Conservation (phyloP, 2,888 invertebrate genomes). For the Drosophila koepferae region DNA sequence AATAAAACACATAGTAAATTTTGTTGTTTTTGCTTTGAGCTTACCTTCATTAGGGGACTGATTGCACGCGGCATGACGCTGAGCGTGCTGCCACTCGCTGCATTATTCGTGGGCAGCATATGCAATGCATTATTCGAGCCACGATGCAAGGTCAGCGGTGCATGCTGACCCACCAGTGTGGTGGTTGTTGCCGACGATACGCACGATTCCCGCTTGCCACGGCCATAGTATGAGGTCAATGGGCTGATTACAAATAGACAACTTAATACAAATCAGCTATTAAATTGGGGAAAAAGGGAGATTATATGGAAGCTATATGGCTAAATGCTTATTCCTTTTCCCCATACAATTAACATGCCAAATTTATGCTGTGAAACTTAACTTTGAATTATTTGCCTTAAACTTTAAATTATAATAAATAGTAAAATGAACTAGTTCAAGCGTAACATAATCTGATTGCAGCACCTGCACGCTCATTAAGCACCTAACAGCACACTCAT, state of each 20-base stretch:
- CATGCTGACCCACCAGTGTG: slow-evolving; percentile 87
- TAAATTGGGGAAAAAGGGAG: background rate
- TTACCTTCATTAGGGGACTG: slow-evolving; percentile 85
- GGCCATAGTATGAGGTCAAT: slow-evolving; percentile 88
- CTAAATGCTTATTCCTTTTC: background rate
- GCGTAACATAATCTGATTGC: slow-evolving; percentile 6
- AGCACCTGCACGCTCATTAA: slow-evolving; percentile 1
- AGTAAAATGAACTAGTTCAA: background rate
- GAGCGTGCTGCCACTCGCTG: slow-evolving; percentile 67
- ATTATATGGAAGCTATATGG: background rate
- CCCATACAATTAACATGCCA: background rate
- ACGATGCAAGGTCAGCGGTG: slow-evolving; percentile 81
- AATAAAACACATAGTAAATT: background rate
- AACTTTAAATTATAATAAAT: background rate
- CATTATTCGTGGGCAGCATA: slow-evolving; percentile 73
- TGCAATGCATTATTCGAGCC: slow-evolving; percentile 84
- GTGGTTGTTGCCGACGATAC: slow-evolving; percentile 93
- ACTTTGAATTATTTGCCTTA: background rate
- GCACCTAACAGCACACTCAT: slow-evolving; percentile 5
- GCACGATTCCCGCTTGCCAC: slow-evolving; percentile 90
- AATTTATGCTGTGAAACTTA: no score
- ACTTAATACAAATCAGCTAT: slow-evolving; percentile 32
- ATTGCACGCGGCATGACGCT: slow-evolving; percentile 82
- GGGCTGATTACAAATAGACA: slow-evolving; percentile 86
- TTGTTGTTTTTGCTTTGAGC: background rate